Conservation (phyloP, 2,113 vertebrate genomes). For the Hippocampus mohnikei region DNA sequence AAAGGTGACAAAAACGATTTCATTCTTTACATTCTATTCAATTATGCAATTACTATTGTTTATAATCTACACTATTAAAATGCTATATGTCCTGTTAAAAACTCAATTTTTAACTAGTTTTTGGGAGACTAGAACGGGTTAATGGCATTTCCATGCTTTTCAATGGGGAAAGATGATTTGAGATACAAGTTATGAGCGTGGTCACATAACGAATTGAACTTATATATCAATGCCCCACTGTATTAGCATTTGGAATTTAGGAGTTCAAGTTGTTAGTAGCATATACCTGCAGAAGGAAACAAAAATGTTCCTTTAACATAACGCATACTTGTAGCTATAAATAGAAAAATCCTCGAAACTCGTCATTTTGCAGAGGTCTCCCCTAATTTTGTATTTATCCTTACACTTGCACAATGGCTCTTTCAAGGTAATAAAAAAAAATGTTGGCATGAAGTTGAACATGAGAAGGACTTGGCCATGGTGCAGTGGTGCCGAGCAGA, state of each 20-base stretch:
- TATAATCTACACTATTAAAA: too few species aligned
- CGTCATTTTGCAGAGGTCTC: not conserved
- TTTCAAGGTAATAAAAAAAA: not conserved
- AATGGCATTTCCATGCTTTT: too few species aligned
- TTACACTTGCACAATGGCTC: not conserved
- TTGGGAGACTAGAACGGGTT: too few species aligned
- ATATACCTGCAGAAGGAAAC: not conserved
- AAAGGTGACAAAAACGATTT: too few species aligned
- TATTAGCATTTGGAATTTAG: not conserved
- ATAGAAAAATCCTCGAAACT: not conserved
- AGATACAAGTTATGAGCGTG: too few species aligned
- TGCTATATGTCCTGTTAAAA: too few species aligned
- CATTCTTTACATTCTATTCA: too few species aligned
- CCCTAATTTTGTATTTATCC: not conserved
- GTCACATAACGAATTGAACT: not conserved
- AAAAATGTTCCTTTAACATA: not conserved
- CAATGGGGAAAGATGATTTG: not conserved
- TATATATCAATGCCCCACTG: not conserved
- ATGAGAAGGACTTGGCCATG: slow-evolving; percentile 6
- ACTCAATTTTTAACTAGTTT: too few species aligned
- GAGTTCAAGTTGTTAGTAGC: not conserved
- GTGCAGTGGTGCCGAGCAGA: slow-evolving; percentile 48
- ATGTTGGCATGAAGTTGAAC: not conserved
- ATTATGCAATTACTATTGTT: too few species aligned
- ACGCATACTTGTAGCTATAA: not conserved